Percentiles rank a stretch among this genome's conserved stretches.
These are phyloP conservation scores for Zeuzera pyrina DNA, from an alignment of 2,888 invertebrate species.

Conservation along the genomic window DNA sequence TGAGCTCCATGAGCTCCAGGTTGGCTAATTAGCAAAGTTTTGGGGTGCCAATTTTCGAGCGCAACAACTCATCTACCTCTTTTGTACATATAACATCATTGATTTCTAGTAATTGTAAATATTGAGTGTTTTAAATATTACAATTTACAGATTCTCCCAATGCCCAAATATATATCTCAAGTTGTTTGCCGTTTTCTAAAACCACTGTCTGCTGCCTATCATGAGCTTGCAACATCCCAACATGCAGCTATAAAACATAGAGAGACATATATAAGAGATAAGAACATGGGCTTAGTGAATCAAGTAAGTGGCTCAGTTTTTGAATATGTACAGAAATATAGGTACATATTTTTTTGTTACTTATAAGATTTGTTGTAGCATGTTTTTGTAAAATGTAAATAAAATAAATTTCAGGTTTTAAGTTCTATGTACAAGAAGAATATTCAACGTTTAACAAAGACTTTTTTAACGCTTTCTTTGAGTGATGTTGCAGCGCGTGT, in stretches of 20 bases:
- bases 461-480: slow-evolving; percentile 91
- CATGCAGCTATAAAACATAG: slow-evolving; percentile 84
- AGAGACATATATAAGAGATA: slow-evolving; percentile 85
- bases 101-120: too few relatives aligned
- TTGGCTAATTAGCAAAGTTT: too few relatives aligned
- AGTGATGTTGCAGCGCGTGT: slow-evolving; percentile 93
- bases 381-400: neutral
- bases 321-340: neutral
- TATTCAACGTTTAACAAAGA: slow-evolving; percentile 96
- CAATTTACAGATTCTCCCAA: slow-evolving; percentile 62
- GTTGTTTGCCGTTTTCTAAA: slow-evolving; percentile 89
- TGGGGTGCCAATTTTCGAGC: too few relatives aligned
- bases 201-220: slow-evolving; percentile 89
- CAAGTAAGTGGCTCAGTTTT: slow-evolving; percentile 76
- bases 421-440: slow-evolving; percentile 95
- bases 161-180: slow-evolving; percentile 94
- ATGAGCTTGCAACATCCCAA: slow-evolving; percentile 90
- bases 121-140: neutral
- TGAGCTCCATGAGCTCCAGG: too few relatives aligned
- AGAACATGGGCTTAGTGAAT: slow-evolving; percentile 84
- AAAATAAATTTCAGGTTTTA: slow-evolving; percentile 78
- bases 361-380: neutral
- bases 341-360: neutral
- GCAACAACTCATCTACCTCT: too few relatives aligned
- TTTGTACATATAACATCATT: too few relatives aligned